A percentile compares a stretch with the other conserved stretches of the same genome.
phyloP scores from a whole-genome alignment of 2,888 invertebrate species.

The Cerastoderma edule region DNA sequence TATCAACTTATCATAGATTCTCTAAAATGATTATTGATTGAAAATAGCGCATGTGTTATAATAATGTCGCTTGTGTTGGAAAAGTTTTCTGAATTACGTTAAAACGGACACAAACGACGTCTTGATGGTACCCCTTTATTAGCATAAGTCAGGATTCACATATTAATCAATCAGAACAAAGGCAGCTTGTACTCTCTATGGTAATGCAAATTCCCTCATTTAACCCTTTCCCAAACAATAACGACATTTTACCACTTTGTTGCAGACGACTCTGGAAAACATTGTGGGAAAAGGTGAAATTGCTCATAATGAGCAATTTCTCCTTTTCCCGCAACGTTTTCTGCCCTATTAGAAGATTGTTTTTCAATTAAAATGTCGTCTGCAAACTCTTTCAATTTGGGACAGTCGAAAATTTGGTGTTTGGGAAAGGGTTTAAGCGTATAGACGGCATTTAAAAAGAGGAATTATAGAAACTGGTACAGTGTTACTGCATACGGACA shows the following conservation, averaged over 20 bases:
- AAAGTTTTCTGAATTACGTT: too few species aligned
- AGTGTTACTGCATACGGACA: too few species aligned
- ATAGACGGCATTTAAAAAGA: background rate
- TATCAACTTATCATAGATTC: too few species aligned
- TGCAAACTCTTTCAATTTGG: background rate
- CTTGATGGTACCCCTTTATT: background rate
- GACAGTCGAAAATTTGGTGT: background rate
- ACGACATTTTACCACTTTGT: too few species aligned
- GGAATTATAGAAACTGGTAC: background rate
- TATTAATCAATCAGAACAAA: background rate
- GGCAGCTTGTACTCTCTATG: background rate
- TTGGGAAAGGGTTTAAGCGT: background rate
- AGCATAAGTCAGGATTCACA: background rate
- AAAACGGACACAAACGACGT: background rate
- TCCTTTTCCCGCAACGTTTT: constrained; percentile 6
- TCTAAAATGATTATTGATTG: too few species aligned
- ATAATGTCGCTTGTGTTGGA: too few species aligned
- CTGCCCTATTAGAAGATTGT: background rate
- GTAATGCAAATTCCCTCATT: background rate
- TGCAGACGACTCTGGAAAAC: too few species aligned
- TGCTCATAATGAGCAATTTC: constrained; percentile 1
- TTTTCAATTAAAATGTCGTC: background rate
- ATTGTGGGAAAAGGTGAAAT: constrained; percentile 1
- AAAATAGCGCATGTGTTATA: too few species aligned
- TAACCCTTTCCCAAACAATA: background rate